phyloP scores from a whole-genome alignment of 2,888 invertebrate species.

The Agonopterix heracliana region DNA sequence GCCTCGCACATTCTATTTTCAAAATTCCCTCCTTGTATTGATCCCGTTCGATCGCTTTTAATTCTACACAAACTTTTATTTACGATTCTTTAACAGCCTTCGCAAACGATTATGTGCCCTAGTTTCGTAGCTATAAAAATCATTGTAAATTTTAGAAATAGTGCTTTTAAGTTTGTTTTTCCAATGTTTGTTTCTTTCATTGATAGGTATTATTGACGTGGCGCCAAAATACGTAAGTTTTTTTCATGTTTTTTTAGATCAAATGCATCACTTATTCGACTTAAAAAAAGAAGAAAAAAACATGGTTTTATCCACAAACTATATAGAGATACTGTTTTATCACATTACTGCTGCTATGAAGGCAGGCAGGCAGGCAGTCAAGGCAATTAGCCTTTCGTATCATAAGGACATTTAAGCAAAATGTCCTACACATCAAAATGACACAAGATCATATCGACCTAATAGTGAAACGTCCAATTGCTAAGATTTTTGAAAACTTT shows the following conservation, averaged over 20 bases:
- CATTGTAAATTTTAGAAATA: slow-evolving; percentile 15
- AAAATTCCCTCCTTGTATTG: slow-evolving; percentile 56
- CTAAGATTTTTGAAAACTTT: too few species aligned
- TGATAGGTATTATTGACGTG: slow-evolving; percentile 21
- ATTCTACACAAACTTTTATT: slow-evolving; percentile 25
- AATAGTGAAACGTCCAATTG: too few species aligned
- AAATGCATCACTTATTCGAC: not conserved
- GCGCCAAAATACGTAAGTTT: slow-evolving; percentile 19
- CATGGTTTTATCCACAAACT: too few species aligned
- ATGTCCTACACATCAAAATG: too few species aligned
- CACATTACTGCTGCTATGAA: too few species aligned
- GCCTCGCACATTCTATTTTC: slow-evolving; percentile 59
- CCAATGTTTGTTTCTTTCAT: slow-evolving; percentile 31
- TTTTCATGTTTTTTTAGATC: not conserved
- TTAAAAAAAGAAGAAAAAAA: too few species aligned
- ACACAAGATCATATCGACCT: too few species aligned
- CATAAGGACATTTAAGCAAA: too few species aligned
- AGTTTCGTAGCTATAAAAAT: not conserved
- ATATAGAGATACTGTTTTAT: too few species aligned
- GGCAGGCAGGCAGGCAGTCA: too few species aligned
- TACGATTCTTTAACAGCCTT: not conserved
- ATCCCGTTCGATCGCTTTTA: slow-evolving; percentile 45
- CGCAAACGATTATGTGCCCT: not conserved
- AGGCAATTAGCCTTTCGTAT: too few species aligned
- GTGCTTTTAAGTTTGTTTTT: slow-evolving; percentile 2